Conservation (phyloP, 1,140 invertebrate genomes). For the Bombus breviceps region DNA sequence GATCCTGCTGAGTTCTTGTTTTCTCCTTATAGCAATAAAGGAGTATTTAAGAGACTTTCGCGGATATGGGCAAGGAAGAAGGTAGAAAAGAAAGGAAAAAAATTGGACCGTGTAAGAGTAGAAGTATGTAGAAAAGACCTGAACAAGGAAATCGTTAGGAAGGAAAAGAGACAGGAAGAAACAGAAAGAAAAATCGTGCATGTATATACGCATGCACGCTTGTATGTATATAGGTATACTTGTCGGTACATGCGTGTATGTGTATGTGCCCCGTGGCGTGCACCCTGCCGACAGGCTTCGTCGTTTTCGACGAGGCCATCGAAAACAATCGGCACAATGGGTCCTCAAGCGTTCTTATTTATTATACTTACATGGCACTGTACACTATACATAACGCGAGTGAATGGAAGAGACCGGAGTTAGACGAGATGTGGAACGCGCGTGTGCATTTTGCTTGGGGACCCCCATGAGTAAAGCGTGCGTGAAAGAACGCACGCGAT, state of each 20-base stretch:
- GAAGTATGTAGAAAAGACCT: background rate
- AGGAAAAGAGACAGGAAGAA: slow-evolving; percentile 31
- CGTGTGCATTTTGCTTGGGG: slow-evolving; percentile 50
- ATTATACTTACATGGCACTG: slow-evolving; percentile 66
- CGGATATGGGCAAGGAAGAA: slow-evolving; percentile 30
- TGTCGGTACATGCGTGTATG: slow-evolving; percentile 3
- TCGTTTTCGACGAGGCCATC: slow-evolving; percentile 64
- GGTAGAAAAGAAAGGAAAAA: background rate
- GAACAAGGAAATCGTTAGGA: background rate
- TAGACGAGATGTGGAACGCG: slow-evolving; percentile 51
- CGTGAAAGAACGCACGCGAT: slow-evolving; percentile 60
- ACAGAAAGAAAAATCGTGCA: slow-evolving; percentile 40
- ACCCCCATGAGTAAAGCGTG: slow-evolving; percentile 4
- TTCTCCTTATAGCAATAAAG: slow-evolving; percentile 44
- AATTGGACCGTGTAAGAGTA: background rate
- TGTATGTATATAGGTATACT: background rate
- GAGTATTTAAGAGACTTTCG: slow-evolving; percentile 67
- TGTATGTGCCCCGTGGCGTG: slow-evolving; percentile 54
- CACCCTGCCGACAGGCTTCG: slow-evolving; percentile 61
- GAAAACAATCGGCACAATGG: slow-evolving; percentile 71
- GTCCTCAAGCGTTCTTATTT: slow-evolving; percentile 67
- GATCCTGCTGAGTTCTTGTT: slow-evolving; percentile 56
- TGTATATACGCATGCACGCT: background rate
- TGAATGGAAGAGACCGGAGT: slow-evolving; percentile 49
- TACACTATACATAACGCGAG: slow-evolving; percentile 54